A percentile compares a stretch with the other conserved stretches of the same genome.
These are phyloP conservation scores for Heterotis niloticus DNA, from an alignment of 2,113 vertebrate species.

Conservation along the genomic window DNA sequence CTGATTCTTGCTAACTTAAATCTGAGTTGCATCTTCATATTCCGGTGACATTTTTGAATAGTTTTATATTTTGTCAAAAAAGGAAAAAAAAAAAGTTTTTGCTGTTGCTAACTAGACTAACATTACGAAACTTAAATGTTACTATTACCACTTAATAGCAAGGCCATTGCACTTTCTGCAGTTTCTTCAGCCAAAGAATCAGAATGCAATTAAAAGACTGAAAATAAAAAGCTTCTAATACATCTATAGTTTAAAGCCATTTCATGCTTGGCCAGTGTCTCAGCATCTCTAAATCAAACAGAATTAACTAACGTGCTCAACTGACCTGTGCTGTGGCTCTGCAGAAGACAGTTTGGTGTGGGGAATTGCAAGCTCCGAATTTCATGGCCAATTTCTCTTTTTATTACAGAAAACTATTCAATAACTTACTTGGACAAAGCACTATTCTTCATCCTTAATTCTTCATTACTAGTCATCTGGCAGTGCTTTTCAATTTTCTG, in stretches of 20 bases:
- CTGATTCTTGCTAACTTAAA: no score
- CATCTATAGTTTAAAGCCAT: not conserved
- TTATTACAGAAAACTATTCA: conserved; percentile 19
- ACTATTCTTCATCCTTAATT: conserved; percentile 40
- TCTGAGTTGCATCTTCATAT: no score
- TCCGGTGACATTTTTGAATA: no score
- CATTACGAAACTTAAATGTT: not conserved
- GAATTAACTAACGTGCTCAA: not conserved
- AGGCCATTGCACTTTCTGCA: not conserved
- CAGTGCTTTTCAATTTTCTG: conserved; percentile 45
- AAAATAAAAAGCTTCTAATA: not conserved
- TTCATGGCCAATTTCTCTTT: not conserved
- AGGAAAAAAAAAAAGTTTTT: no score
- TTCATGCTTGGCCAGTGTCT: not conserved
- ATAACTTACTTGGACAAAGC: conserved; percentile 41
- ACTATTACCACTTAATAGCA: not conserved
- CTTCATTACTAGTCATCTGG: conserved; percentile 40
- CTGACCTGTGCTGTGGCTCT: not conserved
- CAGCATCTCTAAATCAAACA: not conserved
- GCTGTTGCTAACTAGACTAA: no score
- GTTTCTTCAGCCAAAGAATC: not conserved
- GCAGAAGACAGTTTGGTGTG: not conserved
- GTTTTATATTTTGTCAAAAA: no score
- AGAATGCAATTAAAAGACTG: not conserved
- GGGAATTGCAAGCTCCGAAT: not conserved